Evolutionary conservation across 1,140 invertebrate genomes (phyloP), one percentile per base, ranked within the genome.

Genomic region (Hydropsyche tenuis): DNA sequence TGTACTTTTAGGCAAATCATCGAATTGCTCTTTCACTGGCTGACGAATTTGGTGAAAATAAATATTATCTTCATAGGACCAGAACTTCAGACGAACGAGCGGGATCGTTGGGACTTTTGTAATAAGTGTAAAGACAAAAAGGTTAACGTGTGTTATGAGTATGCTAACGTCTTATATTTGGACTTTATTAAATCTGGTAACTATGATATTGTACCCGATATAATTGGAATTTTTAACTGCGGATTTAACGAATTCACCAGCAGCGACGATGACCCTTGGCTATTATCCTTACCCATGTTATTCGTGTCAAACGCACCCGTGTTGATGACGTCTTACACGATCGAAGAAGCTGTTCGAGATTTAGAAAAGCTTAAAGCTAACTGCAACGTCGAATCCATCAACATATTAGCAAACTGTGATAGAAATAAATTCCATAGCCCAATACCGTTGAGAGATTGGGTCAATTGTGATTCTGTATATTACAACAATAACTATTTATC

Each of bases 191-290:
- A 9, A 23, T 74, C 56, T 25, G 9, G 5, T n/a, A 60, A 70
- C n/a, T 14, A 63, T 66, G 73, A 80, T 46, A 45, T 74, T 48
- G 71, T 76, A 30, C 80, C 81, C 16, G 73, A 81, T 76, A 37
- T 80, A 23, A 78, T 82, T n/a, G 78, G 79, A 7, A 78, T 79
- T 16, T 80, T 82, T 64, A 83, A 82, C 74, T 80, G 80, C 74
- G 81, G 81, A 16, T 77, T 82, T 56, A 78, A 79, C 73, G 81
- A 82, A 74, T 79, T 76, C 73, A 43, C 74, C 23, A 42, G 75
- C 37, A 43, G 23, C 12, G 23, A 62, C 18, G 69, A 73, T 71
- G 79, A 83, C 79, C 48, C 77, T 14, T 83, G 81, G 82, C 53
- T 69, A 65, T 64, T 74, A 12, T 80, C 79, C 65, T 69, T 83